These are phyloP conservation scores for Sebastes trivittatus DNA, from an alignment of 2,797 vertebrate genomes.

Conservation along the genomic window DNA sequence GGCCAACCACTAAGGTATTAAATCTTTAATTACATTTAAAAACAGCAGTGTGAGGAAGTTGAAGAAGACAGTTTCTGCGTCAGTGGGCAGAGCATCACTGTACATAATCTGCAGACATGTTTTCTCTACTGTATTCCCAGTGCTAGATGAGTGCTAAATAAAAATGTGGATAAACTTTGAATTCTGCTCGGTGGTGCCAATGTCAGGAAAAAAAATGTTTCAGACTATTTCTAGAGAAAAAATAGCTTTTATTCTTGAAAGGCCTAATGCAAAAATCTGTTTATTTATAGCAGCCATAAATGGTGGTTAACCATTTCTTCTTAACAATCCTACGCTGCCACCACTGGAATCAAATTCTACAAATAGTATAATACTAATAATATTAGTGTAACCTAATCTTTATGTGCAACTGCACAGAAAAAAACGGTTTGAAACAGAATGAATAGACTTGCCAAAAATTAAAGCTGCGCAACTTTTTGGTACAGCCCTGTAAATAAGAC, in stretches of 20 bases:
- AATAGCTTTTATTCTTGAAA: not conserved
- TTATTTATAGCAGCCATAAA: not conserved
- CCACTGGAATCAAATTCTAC: no score
- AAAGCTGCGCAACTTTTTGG: no score
- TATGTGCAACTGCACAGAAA: no score
- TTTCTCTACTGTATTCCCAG: conserved; percentile 5
- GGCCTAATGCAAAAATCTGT: no score
- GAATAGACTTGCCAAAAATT: no score
- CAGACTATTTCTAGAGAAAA: not conserved
- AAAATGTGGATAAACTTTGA: no score
- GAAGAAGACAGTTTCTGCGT: conserved; percentile 26
- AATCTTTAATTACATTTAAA: conserved; percentile 59
- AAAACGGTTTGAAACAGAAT: no score
- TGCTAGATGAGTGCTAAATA: not conserved
- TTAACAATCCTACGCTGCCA: not conserved
- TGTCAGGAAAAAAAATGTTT: not conserved
- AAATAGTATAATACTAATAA: no score
- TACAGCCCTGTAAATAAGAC: not conserved
- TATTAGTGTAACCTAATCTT: no score
- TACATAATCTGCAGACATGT: conserved; percentile 9
- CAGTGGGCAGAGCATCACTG: conserved; percentile 26
- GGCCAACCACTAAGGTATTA: conserved; percentile 29
- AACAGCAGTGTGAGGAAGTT: conserved; percentile 26
- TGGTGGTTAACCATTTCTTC: not conserved
- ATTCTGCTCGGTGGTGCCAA: no score